Conservation (phyloP, 2,888 invertebrate species). For the Sicus ferrugineus region DNA sequence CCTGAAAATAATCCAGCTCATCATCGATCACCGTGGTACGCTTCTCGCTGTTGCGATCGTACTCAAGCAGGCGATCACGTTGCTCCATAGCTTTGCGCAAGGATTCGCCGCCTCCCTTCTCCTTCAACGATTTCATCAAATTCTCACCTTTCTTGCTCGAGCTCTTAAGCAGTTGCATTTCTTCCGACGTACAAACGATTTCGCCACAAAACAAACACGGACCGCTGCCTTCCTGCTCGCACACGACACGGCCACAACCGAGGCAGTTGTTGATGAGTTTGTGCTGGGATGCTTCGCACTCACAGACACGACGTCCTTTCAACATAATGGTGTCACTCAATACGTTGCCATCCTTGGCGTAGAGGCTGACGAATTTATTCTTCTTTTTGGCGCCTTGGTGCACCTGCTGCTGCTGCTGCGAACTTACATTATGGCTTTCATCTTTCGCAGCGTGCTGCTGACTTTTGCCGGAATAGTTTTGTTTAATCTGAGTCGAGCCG, state of each 20-base stretch:
- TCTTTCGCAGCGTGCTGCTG: conserved; percentile 21
- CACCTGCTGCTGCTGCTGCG: conserved; percentile 34
- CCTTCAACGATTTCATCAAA: conserved; percentile 72
- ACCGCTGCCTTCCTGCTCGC: conserved; percentile 95
- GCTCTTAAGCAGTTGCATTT: conserved; percentile 72
- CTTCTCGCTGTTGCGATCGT: conserved; percentile 77
- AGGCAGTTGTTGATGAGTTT: conserved; percentile 91
- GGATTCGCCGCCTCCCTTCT: conserved; percentile 74
- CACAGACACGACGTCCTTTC: conserved; percentile 84
- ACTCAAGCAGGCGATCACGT: conserved; percentile 83
- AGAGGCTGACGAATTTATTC: conserved; percentile 78
- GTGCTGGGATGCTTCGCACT: conserved; percentile 93
- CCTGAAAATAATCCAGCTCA: conserved; percentile 90
- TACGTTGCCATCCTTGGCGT: conserved; percentile 73
- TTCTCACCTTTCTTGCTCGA: conserved; percentile 75
- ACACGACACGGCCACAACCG: conserved; percentile 93
- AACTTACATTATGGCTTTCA: conserved; percentile 32
- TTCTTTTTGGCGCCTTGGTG: conserved; percentile 68
- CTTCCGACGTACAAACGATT: conserved; percentile 81
- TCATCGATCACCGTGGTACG: conserved; percentile 75
- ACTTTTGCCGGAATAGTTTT: conserved; percentile 30
- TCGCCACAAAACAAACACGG: conserved; percentile 93
- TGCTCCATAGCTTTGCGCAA: conserved; percentile 78
- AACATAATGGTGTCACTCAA: conserved; percentile 68
- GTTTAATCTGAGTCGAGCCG: conserved; percentile 38